Percentiles rank a stretch among this genome's conserved stretches.
Evolutionary conservation across 2,888 invertebrate species (phyloP).

Genomic region (Hipparchia sbordonii): DNA sequence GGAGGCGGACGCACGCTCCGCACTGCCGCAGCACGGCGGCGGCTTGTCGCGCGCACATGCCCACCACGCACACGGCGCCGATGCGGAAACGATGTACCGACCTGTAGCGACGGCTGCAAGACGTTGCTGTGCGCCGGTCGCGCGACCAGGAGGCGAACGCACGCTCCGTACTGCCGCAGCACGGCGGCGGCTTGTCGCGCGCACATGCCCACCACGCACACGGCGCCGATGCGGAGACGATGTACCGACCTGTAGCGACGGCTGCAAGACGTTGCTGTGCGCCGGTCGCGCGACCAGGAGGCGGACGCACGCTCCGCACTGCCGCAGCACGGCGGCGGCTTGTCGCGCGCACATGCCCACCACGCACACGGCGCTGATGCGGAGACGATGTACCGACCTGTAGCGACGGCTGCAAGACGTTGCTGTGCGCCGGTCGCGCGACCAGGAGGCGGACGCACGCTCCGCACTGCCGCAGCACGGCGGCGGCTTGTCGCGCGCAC

Average conservation of each 20-base stretch:
- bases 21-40: constrained; percentile 92
- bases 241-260: constrained; percentile 85
- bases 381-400: constrained; percentile 87
- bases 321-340: constrained; percentile 93
- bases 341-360: constrained; percentile 96
- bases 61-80: constrained; percentile 73
- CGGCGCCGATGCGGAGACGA: constrained; percentile 90
- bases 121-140: constrained; percentile 84
- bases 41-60: too few relatives aligned
- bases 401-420: constrained; percentile 37
- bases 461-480: constrained; percentile 91
- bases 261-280: constrained; percentile 52
- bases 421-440: constrained; percentile 87
- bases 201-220: constrained; percentile 92
- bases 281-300: constrained; percentile 86
- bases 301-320: constrained; percentile 74
- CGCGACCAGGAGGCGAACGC: constrained; percentile 93
- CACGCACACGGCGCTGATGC: constrained; percentile 92
- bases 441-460: too few relatives aligned
- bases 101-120: constrained; percentile 34
- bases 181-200: constrained; percentile 96
- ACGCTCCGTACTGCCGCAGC: constrained; percentile 93
- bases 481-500: constrained; percentile 90
- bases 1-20: constrained; percentile 77
- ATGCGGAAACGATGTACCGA: not conserved